Evolutionary conservation across 2,888 invertebrate genomes (phyloP).

Genomic region (Lasioglossum morio): DNA sequence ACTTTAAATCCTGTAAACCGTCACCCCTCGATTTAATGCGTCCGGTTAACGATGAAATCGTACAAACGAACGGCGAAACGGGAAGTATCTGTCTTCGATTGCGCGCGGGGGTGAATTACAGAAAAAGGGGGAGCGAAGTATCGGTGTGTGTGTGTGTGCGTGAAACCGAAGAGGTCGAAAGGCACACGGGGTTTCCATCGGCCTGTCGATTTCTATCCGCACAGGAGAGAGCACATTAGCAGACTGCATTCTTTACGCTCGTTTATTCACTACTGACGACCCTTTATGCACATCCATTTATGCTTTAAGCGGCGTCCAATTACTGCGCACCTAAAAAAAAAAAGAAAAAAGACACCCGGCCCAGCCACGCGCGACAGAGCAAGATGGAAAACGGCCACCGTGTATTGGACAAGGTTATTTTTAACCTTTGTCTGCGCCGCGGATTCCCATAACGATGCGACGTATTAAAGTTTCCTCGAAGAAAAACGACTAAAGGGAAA

Average conservation of each 20-base stretch:
- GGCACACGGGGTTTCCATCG: slow-evolving; percentile 36
- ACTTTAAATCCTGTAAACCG: background rate
- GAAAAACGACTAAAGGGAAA: slow-evolving; percentile 14
- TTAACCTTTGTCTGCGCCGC: slow-evolving; percentile 13
- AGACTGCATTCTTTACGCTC: slow-evolving; percentile 32
- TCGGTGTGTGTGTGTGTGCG: too few relatives aligned
- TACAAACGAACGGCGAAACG: slow-evolving; percentile 4
- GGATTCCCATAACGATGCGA: background rate
- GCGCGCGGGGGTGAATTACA: slow-evolving; percentile 29
- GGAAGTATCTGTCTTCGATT: slow-evolving; percentile 18
- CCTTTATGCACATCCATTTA: slow-evolving; percentile 30
- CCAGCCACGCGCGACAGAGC: background rate
- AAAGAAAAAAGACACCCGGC: background rate
- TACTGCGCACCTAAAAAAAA: slow-evolving; percentile 40
- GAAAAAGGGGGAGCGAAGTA: slow-evolving; percentile 37
- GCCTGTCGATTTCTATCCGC: slow-evolving; percentile 45
- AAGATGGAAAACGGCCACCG: background rate
- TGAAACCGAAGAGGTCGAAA: slow-evolving; percentile 45
- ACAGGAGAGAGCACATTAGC: slow-evolving; percentile 5
- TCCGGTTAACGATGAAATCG: slow-evolving; percentile 28
- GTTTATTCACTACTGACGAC: slow-evolving; percentile 7
- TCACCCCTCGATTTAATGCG: background rate
- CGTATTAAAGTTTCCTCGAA: background rate
- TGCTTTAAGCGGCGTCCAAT: slow-evolving; percentile 49
- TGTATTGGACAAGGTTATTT: slow-evolving; percentile 29